Conservation (phyloP, 2,888 invertebrate genomes). For the Calameuta pallipes region DNA sequence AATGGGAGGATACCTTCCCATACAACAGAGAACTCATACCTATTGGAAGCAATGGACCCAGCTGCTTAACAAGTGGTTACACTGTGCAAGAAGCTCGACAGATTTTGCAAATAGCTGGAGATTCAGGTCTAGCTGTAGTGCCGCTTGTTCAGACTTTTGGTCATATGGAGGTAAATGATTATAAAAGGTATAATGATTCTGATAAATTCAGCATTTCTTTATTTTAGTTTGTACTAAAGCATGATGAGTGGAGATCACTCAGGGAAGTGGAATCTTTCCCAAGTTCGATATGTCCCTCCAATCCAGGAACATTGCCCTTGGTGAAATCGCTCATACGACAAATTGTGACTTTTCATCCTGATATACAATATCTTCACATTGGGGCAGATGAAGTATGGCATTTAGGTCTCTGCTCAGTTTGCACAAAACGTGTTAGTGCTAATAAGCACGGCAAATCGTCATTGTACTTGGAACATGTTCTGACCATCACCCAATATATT, state of each 20-base stretch:
- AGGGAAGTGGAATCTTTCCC: conserved; percentile 77
- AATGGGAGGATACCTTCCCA: conserved; percentile 93
- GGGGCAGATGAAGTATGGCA: conserved; percentile 90
- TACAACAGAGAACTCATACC: conserved; percentile 74
- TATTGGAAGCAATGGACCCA: conserved; percentile 69
- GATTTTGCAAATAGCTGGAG: conserved; percentile 75
- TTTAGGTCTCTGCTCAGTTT: conserved; percentile 72
- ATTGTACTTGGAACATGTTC: conserved; percentile 77
- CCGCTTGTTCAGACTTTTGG: conserved; percentile 91
- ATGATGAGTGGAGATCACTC: conserved; percentile 73
- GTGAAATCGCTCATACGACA: conserved; percentile 79
- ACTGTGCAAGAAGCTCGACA: conserved; percentile 74
- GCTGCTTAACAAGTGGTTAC: conserved; percentile 70
- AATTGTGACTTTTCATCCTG: conserved; percentile 75
- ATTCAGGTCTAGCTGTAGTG: conserved; percentile 76
- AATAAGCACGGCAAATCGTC: conserved; percentile 70
- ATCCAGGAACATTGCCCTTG: conserved; percentile 72
- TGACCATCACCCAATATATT: conserved; percentile 71
- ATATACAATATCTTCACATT: conserved; percentile 78
- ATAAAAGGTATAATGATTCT: not conserved
- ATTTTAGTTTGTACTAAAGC: conserved; percentile 78
- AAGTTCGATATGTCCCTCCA: conserved; percentile 81
- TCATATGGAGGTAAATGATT: conserved; percentile 75
- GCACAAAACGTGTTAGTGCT: conserved; percentile 67
- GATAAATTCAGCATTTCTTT: not conserved